These are phyloP conservation scores for Anhinga rufa DNA, from an alignment of 2,113 vertebrate genomes.

Conservation along the genomic window DNA sequence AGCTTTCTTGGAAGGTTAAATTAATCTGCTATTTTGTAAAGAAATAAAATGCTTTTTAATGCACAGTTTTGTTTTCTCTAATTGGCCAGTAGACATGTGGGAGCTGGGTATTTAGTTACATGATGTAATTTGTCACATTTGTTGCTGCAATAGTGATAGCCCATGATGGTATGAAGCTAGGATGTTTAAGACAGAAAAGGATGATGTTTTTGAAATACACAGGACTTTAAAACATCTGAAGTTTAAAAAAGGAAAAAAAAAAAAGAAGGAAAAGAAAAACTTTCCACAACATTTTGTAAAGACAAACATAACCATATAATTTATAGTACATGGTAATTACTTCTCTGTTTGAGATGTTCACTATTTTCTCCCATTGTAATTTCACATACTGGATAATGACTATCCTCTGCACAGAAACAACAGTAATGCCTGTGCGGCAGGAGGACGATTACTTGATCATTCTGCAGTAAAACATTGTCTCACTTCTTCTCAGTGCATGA, in stretches of 20 bases:
- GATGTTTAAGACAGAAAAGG: background rate
- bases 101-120: background rate
- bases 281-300: background rate
- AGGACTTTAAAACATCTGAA: background rate
- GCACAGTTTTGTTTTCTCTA: background rate
- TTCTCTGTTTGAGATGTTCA: background rate
- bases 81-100: background rate
- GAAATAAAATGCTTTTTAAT: background rate
- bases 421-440: background rate
- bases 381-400: conserved; percentile 36
- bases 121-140: background rate
- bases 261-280: background rate
- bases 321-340: conserved; percentile 33
- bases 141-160: background rate
- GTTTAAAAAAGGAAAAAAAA: background rate
- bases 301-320: background rate
- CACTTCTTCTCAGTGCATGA: background rate
- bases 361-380: conserved; percentile 26
- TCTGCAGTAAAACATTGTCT: background rate
- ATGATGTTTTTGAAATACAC: background rate
- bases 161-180: background rate
- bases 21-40: background rate
- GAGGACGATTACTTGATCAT: background rate
- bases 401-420: conserved; percentile 23
- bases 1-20: background rate